These are phyloP conservation scores for Didymodactylos carnosus DNA, from an alignment of 2,888 invertebrate genomes.

Conservation along the genomic window DNA sequence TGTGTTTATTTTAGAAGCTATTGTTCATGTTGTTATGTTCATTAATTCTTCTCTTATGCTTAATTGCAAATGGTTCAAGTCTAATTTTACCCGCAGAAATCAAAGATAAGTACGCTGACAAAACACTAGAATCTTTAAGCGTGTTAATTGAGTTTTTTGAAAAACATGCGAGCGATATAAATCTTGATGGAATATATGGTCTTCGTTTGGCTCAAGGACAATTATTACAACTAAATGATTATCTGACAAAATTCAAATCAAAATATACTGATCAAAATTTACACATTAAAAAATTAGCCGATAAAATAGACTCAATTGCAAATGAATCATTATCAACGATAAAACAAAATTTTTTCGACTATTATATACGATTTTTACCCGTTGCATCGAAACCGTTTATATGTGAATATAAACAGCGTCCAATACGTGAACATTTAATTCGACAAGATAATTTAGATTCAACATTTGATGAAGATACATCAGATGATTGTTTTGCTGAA, in stretches of 20 bases:
- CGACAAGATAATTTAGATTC: neutral
- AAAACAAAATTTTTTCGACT: neutral
- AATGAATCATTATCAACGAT: neutral
- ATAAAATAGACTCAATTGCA: neutral
- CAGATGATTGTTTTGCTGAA: neutral
- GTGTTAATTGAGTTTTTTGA: slow-evolving; percentile 5
- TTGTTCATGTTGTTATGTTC: no score
- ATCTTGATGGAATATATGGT: slow-evolving; percentile 10
- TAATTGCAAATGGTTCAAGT: no score
- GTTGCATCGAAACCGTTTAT: neutral
- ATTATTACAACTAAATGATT: neutral
- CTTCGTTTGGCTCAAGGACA: slow-evolving; percentile 7
- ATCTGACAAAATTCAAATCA: neutral
- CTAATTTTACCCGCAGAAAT: no score
- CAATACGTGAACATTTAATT: neutral
- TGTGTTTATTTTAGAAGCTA: no score
- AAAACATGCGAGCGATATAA: neutral
- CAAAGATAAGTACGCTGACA: no score
- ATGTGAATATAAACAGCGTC: neutral
- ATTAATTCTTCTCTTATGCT: no score
- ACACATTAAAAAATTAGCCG: neutral
- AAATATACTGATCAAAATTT: neutral
- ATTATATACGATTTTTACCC: neutral
- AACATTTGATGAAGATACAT: neutral
- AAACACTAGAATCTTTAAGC: no score